Conservation (phyloP, 2,888 invertebrate species). For the Erebia epiphron region DNA sequence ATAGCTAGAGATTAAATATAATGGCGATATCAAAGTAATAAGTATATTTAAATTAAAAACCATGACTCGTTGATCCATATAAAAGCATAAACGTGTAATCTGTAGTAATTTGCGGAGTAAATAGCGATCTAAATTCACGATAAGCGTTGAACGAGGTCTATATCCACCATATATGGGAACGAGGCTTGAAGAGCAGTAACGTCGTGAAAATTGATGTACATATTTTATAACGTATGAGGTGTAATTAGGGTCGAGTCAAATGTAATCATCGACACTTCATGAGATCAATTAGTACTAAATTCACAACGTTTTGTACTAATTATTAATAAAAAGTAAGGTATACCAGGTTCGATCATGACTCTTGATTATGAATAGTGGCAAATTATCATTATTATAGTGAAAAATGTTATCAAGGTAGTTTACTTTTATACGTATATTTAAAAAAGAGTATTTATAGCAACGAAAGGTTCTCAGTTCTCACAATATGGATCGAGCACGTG, state of each 20-base stretch:
- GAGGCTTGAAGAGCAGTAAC: constrained; percentile 27
- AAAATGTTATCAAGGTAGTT: too few species aligned
- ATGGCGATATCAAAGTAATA: too few species aligned
- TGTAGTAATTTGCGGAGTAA: constrained; percentile 18
- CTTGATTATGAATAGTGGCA: not conserved
- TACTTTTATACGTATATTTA: not conserved
- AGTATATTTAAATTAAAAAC: not conserved
- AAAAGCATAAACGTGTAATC: constrained; percentile 21
- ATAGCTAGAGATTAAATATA: not conserved
- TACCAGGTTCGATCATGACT: not conserved
- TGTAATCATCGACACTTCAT: constrained; percentile 15
- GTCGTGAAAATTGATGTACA: constrained; percentile 29
- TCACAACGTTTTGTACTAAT: not conserved
- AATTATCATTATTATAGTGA: too few species aligned
- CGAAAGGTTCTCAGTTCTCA: not conserved
- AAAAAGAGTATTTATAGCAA: not conserved
- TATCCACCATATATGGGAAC: constrained; percentile 9
- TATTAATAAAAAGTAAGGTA: not conserved
- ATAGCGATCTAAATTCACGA: constrained; percentile 21
- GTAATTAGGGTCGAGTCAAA: constrained; percentile 36
- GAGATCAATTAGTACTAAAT: not conserved
- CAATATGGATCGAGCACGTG: not conserved
- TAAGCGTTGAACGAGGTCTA: constrained; percentile 21
- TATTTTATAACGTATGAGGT: constrained; percentile 31
- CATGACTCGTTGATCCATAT: constrained; percentile 12